A percentile compares a stretch with the other conserved stretches of the same genome.
These are phyloP conservation scores for Glandiceps talaboti DNA, from an alignment of 53 echinoderm and acorn worm species.

Conservation along the genomic window DNA sequence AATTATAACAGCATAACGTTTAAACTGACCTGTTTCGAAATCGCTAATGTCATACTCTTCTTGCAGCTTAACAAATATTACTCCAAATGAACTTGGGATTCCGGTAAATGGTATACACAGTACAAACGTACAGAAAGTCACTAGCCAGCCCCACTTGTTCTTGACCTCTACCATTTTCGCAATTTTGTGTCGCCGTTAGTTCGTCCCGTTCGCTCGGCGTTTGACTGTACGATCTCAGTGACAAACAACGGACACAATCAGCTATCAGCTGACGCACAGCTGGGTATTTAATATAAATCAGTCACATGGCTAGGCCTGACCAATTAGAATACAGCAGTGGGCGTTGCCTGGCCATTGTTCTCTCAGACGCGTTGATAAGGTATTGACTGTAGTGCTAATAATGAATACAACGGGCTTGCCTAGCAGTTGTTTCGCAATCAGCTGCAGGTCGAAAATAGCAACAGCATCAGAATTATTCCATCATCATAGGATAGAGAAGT, in stretches of 20 bases:
- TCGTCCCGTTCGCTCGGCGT: too few relatives aligned
- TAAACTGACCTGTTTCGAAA: constrained; percentile 55
- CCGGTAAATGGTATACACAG: constrained; percentile 81
- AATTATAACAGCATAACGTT: not conserved
- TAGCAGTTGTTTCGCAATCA: too few relatives aligned
- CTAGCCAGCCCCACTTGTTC: constrained; percentile 87
- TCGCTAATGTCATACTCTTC: constrained; percentile 68
- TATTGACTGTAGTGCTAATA: too few relatives aligned
- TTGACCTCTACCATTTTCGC: constrained; percentile 12
- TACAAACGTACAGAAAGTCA: constrained; percentile 75
- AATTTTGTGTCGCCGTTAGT: too few relatives aligned
- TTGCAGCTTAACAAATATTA: constrained; percentile 82
- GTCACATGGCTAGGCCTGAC: not conserved
- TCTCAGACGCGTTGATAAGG: too few relatives aligned
- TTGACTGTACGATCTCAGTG: too few relatives aligned
- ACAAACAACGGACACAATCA: too few relatives aligned
- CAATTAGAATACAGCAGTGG: not conserved
- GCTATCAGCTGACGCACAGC: not conserved
- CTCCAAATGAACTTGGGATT: constrained; percentile 73
- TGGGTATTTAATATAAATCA: not conserved
- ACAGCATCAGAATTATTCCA: too few relatives aligned
- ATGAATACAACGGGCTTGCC: too few relatives aligned
- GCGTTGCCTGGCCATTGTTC: too few relatives aligned
- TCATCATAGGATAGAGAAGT: too few relatives aligned
- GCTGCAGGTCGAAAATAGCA: too few relatives aligned